Evolutionary conservation across 2,797 vertebrate species (phyloP).

Genomic region (Falco biarmicus): DNA sequence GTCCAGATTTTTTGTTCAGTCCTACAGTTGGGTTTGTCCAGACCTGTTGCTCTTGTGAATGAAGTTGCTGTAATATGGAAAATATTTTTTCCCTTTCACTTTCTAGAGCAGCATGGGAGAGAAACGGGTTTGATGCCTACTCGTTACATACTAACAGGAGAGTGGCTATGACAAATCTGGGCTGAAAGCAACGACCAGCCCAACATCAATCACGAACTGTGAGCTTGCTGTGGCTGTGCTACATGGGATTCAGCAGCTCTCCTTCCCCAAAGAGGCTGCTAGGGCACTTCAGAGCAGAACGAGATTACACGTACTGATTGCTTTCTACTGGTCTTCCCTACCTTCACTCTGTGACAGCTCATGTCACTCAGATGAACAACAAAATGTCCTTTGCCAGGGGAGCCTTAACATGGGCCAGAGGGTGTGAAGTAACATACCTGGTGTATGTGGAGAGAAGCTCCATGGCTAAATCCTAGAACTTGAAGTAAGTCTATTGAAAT

Average conservation of each 20-base stretch:
- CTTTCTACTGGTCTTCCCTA: neutral
- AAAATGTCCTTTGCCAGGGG: neutral
- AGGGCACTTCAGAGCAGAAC: neutral
- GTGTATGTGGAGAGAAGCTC: neutral
- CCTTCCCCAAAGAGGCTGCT: neutral
- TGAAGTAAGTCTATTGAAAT: neutral
- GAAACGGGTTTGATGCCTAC: neutral
- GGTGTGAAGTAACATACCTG: neutral
- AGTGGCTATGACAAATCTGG: neutral
- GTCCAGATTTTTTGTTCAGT: neutral
- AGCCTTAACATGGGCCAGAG: neutral
- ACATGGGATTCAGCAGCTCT: neutral
- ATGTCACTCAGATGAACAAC: neutral
- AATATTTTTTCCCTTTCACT: neutral
- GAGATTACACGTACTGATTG: rapidly evolving
- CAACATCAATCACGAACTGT: neutral
- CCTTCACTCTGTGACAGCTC: neutral
- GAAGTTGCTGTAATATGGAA: neutral
- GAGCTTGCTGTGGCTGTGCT: neutral
- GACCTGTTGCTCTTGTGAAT: neutral
- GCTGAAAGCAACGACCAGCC: neutral
- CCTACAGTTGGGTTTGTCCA: neutral
- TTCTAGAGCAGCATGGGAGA: neutral
- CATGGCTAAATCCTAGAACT: neutral
- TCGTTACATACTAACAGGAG: neutral